Percentiles rank a stretch among this genome's conserved stretches.
These are phyloP conservation scores for Harpegnathos saltator DNA, from an alignment of 1,140 invertebrate genomes.

Conservation along the genomic window DNA sequence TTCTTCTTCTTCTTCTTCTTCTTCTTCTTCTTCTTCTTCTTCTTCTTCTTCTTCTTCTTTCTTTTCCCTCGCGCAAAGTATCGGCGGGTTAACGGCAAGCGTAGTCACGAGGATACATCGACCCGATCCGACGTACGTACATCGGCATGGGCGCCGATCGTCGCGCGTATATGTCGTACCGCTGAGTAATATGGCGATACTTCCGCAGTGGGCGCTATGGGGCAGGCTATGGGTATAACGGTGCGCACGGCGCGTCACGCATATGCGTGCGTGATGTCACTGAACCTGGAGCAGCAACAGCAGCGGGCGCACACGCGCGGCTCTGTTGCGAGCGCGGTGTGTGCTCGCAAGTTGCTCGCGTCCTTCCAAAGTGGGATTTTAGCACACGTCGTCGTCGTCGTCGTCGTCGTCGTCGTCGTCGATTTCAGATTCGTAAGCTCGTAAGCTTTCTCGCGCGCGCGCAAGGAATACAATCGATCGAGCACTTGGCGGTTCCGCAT, in stretches of 20 bases:
- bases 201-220: slow-evolving; percentile 78
- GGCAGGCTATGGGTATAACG: slow-evolving; percentile 80
- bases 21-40: too few species aligned
- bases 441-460: too few species aligned
- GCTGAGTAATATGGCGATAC: slow-evolving; percentile 73
- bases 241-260: slow-evolving; percentile 80
- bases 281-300: slow-evolving; percentile 77
- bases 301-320: slow-evolving; percentile 40
- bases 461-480: too few species aligned
- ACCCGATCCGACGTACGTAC: slow-evolving; percentile 1
- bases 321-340: too few species aligned
- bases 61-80: not conserved
- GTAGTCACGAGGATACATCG: slow-evolving; percentile 29
- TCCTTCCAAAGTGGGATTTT: too few species aligned
- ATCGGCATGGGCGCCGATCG: slow-evolving; percentile 59
- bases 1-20: too few species aligned
- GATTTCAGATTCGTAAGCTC: too few species aligned
- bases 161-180: slow-evolving; percentile 69
- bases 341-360: too few species aligned
- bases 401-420: too few species aligned
- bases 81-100: slow-evolving; percentile 31
- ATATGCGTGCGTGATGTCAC: slow-evolving; percentile 82
- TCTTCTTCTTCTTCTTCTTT: too few species aligned
- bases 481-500: too few species aligned
- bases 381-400: too few species aligned